These are phyloP conservation scores for Rhabdomys dilectus DNA, from an alignment of 2,113 vertebrate species.

Conservation along the genomic window DNA sequence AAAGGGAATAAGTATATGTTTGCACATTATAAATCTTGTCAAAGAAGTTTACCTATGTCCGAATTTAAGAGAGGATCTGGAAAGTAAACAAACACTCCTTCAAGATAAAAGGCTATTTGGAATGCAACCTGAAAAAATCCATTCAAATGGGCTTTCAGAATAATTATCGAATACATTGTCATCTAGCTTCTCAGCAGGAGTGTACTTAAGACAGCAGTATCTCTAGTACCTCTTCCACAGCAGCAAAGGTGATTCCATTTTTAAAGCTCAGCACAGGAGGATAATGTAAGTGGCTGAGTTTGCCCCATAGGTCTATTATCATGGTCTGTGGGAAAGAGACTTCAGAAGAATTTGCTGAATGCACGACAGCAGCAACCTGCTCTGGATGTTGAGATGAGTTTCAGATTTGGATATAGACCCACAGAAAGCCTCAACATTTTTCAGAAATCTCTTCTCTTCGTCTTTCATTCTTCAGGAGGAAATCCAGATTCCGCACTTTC, in stretches of 20 bases:
- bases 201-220: neutral
- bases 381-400: neutral
- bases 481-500: neutral
- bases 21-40: slow-evolving; percentile 81
- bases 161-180: slow-evolving; percentile 49
- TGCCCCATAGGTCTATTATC: neutral
- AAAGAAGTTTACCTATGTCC: slow-evolving; percentile 81
- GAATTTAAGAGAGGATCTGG: slow-evolving; percentile 60
- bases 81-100: slow-evolving; percentile 62
- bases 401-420: neutral
- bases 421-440: neutral
- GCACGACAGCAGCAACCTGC: neutral
- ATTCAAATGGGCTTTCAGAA: slow-evolving; percentile 57
- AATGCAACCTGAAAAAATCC: slow-evolving; percentile 54
- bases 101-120: slow-evolving; percentile 40
- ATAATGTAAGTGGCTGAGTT: neutral
- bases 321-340: neutral
- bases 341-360: neutral
- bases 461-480: neutral
- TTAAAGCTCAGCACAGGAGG: slow-evolving; percentile 14
- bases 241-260: slow-evolving; percentile 32
- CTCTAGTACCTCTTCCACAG: neutral
- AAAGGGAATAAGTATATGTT: slow-evolving; percentile 81
- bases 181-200: slow-evolving; percentile 32
- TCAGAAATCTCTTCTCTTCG: neutral